These are phyloP conservation scores for Mastomys natalensis DNA, from an alignment of 2,113 vertebrate genomes.

Conservation along the genomic window DNA sequence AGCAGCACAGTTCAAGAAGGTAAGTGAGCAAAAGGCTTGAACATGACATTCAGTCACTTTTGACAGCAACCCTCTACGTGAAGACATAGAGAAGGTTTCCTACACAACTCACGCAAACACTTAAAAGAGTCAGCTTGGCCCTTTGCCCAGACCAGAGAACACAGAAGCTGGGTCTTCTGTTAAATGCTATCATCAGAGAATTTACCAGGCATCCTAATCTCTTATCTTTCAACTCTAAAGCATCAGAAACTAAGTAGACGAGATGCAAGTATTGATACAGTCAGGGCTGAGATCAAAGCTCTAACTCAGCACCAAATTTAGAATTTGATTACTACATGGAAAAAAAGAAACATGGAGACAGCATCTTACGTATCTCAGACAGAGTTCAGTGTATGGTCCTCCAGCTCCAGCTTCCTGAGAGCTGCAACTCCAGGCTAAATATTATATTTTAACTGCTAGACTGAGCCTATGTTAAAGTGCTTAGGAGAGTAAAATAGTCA, in stretches of 20 bases:
- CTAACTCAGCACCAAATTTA: neutral
- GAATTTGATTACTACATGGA: neutral
- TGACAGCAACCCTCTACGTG: too few species aligned
- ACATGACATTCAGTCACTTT: neutral
- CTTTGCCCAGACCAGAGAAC: neutral
- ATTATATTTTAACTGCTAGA: neutral
- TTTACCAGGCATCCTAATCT: neutral
- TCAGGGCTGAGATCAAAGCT: neutral
- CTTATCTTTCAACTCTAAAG: neutral
- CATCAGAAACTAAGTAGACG: neutral
- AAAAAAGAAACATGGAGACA: neutral
- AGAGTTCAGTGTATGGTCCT: neutral
- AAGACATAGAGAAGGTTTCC: neutral
- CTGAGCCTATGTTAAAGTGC: neutral
- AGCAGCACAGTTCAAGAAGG: neutral
- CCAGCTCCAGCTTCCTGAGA: neutral
- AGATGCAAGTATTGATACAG: rapidly evolving
- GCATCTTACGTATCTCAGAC: neutral
- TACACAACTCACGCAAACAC: too few species aligned
- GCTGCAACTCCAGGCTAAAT: neutral
- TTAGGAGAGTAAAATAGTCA: neutral
- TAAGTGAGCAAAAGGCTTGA: neutral
- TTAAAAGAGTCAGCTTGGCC: neutral
- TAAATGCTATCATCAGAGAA: neutral
- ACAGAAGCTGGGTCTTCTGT: neutral